These are phyloP conservation scores for Epirrhoe alternata DNA, from an alignment of 2,888 invertebrate species.

Conservation along the genomic window DNA sequence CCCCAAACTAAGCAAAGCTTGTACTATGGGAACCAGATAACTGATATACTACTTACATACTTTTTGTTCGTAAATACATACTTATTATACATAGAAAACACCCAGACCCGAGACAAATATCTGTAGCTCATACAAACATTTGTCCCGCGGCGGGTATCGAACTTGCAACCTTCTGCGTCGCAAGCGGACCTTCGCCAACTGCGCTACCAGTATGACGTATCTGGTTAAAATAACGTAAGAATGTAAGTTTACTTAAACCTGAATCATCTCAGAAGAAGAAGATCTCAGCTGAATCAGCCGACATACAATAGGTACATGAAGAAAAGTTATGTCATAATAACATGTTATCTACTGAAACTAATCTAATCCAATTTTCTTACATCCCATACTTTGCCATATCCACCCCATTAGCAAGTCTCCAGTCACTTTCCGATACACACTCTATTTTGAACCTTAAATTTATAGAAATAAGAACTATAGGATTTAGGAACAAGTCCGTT, in stretches of 20 bases:
- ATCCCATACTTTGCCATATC: constrained; percentile 44
- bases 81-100: no score
- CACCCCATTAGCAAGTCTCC: constrained; percentile 60
- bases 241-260: background rate
- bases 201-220: no score
- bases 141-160: no score
- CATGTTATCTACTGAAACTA: constrained; percentile 15
- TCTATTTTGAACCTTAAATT: constrained; percentile 6
- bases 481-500: background rate
- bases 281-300: background rate
- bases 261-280: no score
- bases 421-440: constrained; percentile 32
- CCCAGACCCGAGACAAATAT: no score
- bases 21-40: no score
- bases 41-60: no score
- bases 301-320: background rate
- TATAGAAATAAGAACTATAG: background rate
- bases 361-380: constrained; percentile 30
- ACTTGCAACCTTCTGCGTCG: no score
- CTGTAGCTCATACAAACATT: no score
- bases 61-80: no score
- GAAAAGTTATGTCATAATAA: background rate
- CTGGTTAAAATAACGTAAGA: background rate
- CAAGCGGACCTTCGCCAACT: no score
- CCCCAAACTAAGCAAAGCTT: no score